Evolutionary conservation across 2,113 vertebrate genomes (phyloP), one percentile per base, ranked within the genome.

Genomic region (Hyla sarda): DNA sequence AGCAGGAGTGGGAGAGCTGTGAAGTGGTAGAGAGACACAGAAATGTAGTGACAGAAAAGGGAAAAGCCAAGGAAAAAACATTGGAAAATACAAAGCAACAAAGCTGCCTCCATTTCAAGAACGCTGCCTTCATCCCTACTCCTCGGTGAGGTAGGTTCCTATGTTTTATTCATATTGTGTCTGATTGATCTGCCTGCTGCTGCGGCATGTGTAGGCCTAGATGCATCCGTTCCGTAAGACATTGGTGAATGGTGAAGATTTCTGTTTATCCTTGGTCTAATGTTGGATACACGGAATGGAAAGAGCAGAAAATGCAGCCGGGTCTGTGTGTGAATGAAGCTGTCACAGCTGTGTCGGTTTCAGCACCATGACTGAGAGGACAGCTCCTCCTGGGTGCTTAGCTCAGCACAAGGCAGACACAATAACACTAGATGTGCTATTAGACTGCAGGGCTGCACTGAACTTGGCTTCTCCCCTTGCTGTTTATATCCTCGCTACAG

Each of bases 1-100:
- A 87, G 77, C 77, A 34, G 85, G 85, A 82, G 85, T 87, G 85
- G 85, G 78, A 82, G 78, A 87, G 50, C 85, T 74, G 78, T 58
- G 32, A 82, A 87, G 77, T 87, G 78, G 50, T 56, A 82, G 17
- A 60, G 65, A 73, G 67, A 50, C 47, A 81, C 54, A 74, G 85
- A 81, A 81, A 86, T 81, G 60, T 60, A 87, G 48, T 80, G 84
- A 86, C 62, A 80, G 32, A 79, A 79, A 85, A 11, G 17, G n/a
- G 45, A 79, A 65, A 23, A n/a, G n/a, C n/a, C 52, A 32, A 82
- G 69, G 76, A 82, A 16, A 41, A 87, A 87, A 74, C 50, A 71
- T 54, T 58, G 62, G 67, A 32, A 87, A 77, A 62, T 81, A 80
- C 78, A 81, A 80, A 80, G 76, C 62, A 72, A 30, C 58, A 72